Conservation (phyloP, 2,888 invertebrate genomes). For the Hyposoter dolosus region DNA sequence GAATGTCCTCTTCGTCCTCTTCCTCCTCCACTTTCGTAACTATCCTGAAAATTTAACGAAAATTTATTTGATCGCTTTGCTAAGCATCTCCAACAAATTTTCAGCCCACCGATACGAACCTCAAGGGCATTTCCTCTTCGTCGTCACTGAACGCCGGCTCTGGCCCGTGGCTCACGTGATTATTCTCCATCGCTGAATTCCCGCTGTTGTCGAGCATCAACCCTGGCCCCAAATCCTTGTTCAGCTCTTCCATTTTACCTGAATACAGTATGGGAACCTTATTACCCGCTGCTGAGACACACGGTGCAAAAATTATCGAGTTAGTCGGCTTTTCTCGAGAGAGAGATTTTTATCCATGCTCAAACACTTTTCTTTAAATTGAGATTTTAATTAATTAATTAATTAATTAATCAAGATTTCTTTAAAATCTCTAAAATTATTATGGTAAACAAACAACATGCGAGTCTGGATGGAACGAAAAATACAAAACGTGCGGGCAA, state of each 20-base stretch:
- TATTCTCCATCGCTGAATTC: constrained; percentile 83
- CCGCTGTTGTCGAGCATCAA: constrained; percentile 78
- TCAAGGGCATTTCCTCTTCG: constrained; percentile 89
- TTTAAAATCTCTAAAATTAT: too few species aligned
- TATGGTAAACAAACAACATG: background rate
- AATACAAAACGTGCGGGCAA: background rate
- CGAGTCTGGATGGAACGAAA: background rate
- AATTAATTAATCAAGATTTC: too few species aligned
- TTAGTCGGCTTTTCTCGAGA: constrained; percentile 78
- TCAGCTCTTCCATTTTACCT: constrained; percentile 84
- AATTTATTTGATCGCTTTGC: background rate
- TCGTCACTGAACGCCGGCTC: constrained; percentile 95
- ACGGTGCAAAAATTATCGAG: constrained; percentile 79
- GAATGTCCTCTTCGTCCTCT: constrained; percentile 91
- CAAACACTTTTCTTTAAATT: background rate
- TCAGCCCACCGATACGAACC: constrained; percentile 71
- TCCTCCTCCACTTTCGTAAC: constrained; percentile 81
- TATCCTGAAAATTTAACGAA: constrained; percentile 75
- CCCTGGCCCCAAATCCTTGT: constrained; percentile 80
- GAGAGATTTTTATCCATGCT: constrained; percentile 30
- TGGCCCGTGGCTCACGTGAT: constrained; percentile 86
- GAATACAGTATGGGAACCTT: constrained; percentile 81
- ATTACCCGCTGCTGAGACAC: constrained; percentile 81
- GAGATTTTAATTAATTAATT: too few species aligned
- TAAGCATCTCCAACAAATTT: background rate